These are phyloP conservation scores for Parasteatoda lunata DNA, from an alignment of 2,888 invertebrate species.

Conservation along the genomic window DNA sequence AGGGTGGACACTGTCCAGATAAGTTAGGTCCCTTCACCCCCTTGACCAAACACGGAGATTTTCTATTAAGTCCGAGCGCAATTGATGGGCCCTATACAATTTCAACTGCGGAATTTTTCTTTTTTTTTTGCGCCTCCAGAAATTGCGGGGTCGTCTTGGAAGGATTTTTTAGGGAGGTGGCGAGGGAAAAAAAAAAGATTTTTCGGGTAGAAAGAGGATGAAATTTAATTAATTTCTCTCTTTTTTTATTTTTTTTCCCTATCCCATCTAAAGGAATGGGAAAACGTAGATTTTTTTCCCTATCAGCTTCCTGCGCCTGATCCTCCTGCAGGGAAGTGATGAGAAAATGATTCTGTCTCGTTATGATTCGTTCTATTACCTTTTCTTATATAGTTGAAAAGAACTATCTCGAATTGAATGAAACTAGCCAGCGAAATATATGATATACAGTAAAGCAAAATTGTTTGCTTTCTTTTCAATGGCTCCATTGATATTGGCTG, in stretches of 20 bases:
- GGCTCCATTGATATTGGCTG: no score
- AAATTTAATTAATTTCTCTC: slow-evolving; percentile 65
- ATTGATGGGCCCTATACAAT: slow-evolving; percentile 66
- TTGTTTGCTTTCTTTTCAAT: no score
- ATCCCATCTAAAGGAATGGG: slow-evolving; percentile 3
- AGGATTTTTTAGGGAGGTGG: slow-evolving; percentile 35
- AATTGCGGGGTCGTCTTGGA: slow-evolving; percentile 38
- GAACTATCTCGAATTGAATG: no score
- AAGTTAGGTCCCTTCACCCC: slow-evolving; percentile 50
- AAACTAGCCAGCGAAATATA: no score
- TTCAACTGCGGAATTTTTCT: slow-evolving; percentile 59
- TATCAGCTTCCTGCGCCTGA: neutral
- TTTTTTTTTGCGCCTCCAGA: slow-evolving; percentile 18
- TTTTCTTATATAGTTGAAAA: no score
- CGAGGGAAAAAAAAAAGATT: neutral
- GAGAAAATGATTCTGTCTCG: neutral
- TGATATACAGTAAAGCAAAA: no score
- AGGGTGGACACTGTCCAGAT: slow-evolving; percentile 53
- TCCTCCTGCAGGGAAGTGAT: neutral
- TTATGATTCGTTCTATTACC: neutral
- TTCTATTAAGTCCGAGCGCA: slow-evolving; percentile 64
- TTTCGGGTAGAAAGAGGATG: slow-evolving; percentile 35
- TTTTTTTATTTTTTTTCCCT: slow-evolving; percentile 9
- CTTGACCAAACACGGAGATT: slow-evolving; percentile 66
- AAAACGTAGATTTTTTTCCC: slow-evolving; percentile 8